phyloP scores from a whole-genome alignment of 2,888 invertebrate species.

The Pecten maximus region DNA sequence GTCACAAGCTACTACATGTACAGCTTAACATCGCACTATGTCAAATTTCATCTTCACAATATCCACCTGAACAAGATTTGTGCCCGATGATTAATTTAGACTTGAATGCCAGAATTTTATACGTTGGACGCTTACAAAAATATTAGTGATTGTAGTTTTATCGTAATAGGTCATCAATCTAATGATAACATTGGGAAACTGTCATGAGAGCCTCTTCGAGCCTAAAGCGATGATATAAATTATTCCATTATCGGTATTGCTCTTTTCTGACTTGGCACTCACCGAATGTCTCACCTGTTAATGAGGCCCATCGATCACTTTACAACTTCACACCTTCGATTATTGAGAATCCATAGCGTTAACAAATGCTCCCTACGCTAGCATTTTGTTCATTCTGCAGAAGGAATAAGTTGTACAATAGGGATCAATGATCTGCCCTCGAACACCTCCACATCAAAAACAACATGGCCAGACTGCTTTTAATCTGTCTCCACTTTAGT shows the following conservation, averaged over 20 bases:
- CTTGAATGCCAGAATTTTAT: background rate
- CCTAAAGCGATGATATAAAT: background rate
- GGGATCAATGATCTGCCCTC: background rate
- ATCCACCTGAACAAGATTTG: background rate
- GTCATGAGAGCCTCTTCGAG: background rate
- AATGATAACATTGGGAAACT: background rate
- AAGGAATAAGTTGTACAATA: background rate
- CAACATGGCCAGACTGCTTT: too few species aligned
- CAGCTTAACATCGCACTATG: background rate
- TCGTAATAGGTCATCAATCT: background rate
- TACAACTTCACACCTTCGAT: background rate
- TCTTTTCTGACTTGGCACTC: background rate
- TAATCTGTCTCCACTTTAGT: too few species aligned
- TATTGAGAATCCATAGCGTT: background rate
- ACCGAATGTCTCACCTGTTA: background rate
- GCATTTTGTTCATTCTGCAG: background rate
- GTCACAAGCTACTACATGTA: background rate
- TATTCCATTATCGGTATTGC: background rate
- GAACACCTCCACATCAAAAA: background rate
- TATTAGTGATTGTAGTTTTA: background rate
- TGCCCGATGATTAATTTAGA: too few species aligned
- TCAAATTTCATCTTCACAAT: background rate
- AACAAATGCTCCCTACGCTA: background rate
- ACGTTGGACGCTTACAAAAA: background rate
- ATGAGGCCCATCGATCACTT: background rate